Evolutionary conservation across 2,113 vertebrate genomes (phyloP).

Genomic region (Nothoprocta pentlandii): DNA sequence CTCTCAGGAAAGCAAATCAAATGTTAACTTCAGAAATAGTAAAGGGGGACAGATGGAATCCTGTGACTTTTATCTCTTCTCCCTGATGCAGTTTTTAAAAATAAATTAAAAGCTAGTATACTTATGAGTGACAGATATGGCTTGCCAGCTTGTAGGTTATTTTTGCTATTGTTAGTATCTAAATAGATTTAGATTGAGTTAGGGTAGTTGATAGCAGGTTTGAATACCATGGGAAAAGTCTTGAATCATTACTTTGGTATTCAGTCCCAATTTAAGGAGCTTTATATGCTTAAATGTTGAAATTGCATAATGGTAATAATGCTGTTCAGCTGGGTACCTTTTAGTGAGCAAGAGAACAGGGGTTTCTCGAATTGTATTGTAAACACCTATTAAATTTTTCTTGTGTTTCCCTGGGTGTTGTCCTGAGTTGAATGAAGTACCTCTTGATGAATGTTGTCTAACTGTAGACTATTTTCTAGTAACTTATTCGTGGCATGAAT

Average conservation of each 20-base stretch:
- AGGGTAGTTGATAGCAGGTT: conserved; percentile 38
- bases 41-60: conserved; percentile 35
- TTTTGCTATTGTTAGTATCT: conserved; percentile 65
- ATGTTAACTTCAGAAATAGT: conserved; percentile 3
- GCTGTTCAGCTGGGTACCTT: not conserved
- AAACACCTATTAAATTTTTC: not conserved
- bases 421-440: not conserved
- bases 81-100: conserved; percentile 5
- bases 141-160: conserved; percentile 69
- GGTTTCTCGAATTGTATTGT: not conserved
- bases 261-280: conserved; percentile 38
- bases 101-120: conserved; percentile 15
- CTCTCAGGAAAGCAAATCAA: not conserved
- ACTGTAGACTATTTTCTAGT: not conserved
- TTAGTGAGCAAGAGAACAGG: not conserved
- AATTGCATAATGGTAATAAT: conserved; percentile 2
- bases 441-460: not conserved
- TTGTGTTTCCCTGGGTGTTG: not conserved
- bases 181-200: conserved; percentile 56
- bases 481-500: not conserved
- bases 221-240: conserved; percentile 11
- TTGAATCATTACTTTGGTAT: conserved; percentile 36
- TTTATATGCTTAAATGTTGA: not conserved
- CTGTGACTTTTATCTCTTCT: not conserved
- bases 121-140: conserved; percentile 61